Evolutionary conservation across 2,888 invertebrate genomes (phyloP).

Genomic region (Anaspis maculata): DNA sequence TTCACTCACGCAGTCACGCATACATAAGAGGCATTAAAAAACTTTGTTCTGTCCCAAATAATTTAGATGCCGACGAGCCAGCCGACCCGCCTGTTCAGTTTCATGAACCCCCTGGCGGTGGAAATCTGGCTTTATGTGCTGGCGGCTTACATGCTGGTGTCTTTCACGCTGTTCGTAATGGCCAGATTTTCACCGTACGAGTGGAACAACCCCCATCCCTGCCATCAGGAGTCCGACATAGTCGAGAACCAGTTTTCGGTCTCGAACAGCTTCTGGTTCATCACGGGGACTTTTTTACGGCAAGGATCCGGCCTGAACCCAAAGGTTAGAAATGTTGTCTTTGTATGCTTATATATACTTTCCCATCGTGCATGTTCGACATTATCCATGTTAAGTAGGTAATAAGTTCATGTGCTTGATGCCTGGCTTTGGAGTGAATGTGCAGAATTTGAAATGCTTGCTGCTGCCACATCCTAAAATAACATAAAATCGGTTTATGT

Average conservation of each 20-base stretch:
- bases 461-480: no score
- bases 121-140: slow-evolving; percentile 96
- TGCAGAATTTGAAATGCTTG: no score
- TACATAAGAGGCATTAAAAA: no score
- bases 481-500: no score
- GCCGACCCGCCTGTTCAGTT: slow-evolving; percentile 85
- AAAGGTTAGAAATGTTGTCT: slow-evolving; percentile 49
- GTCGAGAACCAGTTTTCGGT: slow-evolving; percentile 95
- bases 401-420: no score
- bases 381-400: no score
- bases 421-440: no score
- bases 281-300: slow-evolving; percentile 79
- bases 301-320: slow-evolving; percentile 81
- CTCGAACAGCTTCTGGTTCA: slow-evolving; percentile 88
- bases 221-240: slow-evolving; percentile 73
- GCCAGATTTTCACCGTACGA: slow-evolving; percentile 96
- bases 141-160: slow-evolving; percentile 89
- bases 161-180: slow-evolving; percentile 90
- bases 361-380: slow-evolving; percentile 14
- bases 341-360: slow-evolving; percentile 5
- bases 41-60: no score
- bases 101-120: slow-evolving; percentile 91
- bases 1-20: no score
- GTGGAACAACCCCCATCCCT: slow-evolving; percentile 78
- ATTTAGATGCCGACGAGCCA: slow-evolving; percentile 79